These are phyloP conservation scores for Liolophura sinensis DNA, from an alignment of 1,140 invertebrate species.

Conservation along the genomic window DNA sequence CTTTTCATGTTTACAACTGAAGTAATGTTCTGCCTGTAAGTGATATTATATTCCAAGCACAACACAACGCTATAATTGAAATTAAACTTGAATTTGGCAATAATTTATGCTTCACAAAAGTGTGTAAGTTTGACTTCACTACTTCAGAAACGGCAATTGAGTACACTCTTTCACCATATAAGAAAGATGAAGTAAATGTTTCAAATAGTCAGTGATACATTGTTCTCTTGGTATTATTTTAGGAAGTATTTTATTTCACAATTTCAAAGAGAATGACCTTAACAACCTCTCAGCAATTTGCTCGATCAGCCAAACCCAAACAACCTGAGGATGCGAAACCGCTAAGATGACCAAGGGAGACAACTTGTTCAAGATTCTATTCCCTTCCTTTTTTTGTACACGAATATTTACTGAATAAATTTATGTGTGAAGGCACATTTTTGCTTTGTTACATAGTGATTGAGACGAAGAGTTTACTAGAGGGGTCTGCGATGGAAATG, in stretches of 20 bases:
- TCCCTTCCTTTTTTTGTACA: too few relatives aligned
- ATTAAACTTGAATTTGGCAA: neutral
- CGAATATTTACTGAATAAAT: too few relatives aligned
- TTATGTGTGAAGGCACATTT: too few relatives aligned
- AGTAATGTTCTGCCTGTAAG: too few relatives aligned
- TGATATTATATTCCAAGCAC: too few relatives aligned
- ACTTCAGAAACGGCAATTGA: neutral
- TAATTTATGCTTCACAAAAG: neutral
- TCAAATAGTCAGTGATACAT: neutral
- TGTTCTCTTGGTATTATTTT: neutral
- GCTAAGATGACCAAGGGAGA: neutral
- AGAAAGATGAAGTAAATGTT: neutral
- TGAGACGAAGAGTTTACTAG: too few relatives aligned
- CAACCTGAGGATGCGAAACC: constrained; percentile 23
- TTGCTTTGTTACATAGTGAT: too few relatives aligned
- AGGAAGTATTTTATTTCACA: constrained; percentile 4
- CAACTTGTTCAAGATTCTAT: too few relatives aligned
- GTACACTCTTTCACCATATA: neutral
- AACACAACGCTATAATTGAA: too few relatives aligned
- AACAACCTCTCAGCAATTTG: constrained; percentile 68
- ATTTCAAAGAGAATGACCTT: neutral
- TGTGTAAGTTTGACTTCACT: neutral
- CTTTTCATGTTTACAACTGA: too few relatives aligned
- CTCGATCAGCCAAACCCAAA: constrained; percentile 66
- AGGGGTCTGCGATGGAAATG: too few relatives aligned